Conservation (phyloP, 2,888 invertebrate species). For the Ethmia dodecea region DNA sequence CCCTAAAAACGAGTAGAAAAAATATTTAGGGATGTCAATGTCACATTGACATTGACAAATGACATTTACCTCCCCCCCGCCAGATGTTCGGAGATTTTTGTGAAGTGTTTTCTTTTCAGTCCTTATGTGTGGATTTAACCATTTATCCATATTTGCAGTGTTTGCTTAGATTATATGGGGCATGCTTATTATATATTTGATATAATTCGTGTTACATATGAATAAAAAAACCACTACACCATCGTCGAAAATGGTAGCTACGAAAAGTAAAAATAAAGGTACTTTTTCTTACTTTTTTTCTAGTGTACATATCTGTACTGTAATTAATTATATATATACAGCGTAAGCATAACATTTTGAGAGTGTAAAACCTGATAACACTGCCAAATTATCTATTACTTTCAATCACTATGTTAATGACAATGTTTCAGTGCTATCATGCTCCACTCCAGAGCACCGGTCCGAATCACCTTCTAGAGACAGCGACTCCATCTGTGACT, state of each 20-base stretch:
- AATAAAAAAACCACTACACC: conserved; percentile 30
- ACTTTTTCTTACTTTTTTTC: conserved; percentile 1
- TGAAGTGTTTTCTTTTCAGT: too few species aligned
- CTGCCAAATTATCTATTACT: not conserved
- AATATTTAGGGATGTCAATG: too few species aligned
- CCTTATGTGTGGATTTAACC: too few species aligned
- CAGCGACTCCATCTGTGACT: conserved; percentile 61
- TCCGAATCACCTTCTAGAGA: conserved; percentile 61
- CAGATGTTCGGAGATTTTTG: too few species aligned
- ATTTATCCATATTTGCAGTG: too few species aligned
- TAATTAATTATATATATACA: not conserved
- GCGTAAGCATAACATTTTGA: not conserved
- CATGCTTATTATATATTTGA: too few species aligned
- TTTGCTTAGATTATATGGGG: too few species aligned
- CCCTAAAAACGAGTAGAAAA: too few species aligned
- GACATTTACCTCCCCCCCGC: too few species aligned
- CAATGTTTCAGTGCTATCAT: conserved; percentile 48
- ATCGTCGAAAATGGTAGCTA: conserved; percentile 48
- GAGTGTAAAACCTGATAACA: not conserved
- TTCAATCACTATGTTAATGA: too few species aligned
- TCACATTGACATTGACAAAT: too few species aligned
- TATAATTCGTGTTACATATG: too few species aligned
- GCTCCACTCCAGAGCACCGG: conserved; percentile 61
- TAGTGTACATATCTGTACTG: not conserved
- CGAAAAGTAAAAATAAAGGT: conserved; percentile 51